Conservation (phyloP, 2,888 invertebrate species). For the Bellardia bayeri region DNA sequence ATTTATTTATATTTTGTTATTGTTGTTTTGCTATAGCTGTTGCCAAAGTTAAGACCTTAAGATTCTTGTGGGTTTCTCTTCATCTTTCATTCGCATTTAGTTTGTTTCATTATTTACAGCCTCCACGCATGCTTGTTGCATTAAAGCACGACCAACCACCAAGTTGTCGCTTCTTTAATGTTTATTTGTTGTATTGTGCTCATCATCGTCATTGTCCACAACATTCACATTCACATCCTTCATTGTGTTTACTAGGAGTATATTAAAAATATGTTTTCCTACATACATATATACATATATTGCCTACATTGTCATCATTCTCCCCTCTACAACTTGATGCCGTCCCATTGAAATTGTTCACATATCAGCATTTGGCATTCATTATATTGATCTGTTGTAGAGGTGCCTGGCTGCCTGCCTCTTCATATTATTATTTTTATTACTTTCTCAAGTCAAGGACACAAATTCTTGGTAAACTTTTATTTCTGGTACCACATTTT, state of each 20-base stretch:
- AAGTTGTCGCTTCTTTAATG: constrained; percentile 69
- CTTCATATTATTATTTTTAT: constrained; percentile 50
- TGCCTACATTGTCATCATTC: constrained; percentile 17
- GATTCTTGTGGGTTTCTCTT: constrained; percentile 65
- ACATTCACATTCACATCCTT: constrained; percentile 33
- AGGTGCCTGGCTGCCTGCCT: constrained; percentile 46
- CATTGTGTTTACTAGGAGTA: neutral
- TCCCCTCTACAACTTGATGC: neutral
- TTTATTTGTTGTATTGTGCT: constrained; percentile 54
- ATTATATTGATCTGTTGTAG: constrained; percentile 19
- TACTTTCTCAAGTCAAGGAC: constrained; percentile 73
- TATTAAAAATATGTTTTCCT: constrained; percentile 10
- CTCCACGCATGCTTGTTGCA: constrained; percentile 70
- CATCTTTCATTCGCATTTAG: constrained; percentile 47
- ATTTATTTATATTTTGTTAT: constrained; percentile 50
- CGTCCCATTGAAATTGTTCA: neutral
- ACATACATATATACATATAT: neutral
- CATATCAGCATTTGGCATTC: constrained; percentile 10
- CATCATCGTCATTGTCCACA: constrained; percentile 20
- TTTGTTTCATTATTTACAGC: constrained; percentile 69
- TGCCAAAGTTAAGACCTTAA: constrained; percentile 66
- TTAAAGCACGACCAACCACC: constrained; percentile 68
- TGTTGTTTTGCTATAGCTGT: constrained; percentile 38
- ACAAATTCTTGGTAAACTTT: constrained; percentile 62
- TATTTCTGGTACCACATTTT: constrained; percentile 40